Evolutionary conservation across 2,888 invertebrate genomes (phyloP).

Genomic region (Disparrhopalites patrizii): DNA sequence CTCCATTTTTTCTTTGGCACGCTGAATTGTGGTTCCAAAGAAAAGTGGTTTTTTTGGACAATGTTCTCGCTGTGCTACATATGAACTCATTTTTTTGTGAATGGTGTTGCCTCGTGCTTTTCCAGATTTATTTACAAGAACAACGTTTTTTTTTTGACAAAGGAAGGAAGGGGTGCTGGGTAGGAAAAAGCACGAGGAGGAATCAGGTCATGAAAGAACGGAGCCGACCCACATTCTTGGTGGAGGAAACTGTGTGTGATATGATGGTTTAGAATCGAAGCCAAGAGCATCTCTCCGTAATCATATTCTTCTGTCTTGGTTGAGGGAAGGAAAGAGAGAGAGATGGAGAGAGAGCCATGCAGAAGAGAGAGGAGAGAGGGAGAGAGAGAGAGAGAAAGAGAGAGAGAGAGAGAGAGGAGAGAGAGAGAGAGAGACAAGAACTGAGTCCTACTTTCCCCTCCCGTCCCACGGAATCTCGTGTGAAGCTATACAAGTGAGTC

Average conservation of each 20-base stretch:
- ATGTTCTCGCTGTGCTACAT: no score
- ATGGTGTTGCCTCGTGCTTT: no score
- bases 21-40: no score
- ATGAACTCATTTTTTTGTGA: no score
- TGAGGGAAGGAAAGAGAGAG: not conserved
- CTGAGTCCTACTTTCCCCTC: conserved; percentile 11
- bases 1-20: no score
- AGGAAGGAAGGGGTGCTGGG: no score
- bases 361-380: not conserved
- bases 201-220: conserved; percentile 10
- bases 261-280: conserved; percentile 11
- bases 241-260: no score
- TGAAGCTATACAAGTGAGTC: no score
- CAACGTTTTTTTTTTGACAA: no score
- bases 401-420: not conserved
- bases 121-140: no score
- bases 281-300: conserved; percentile 16
- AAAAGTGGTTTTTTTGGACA: no score
- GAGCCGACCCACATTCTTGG: conserved; percentile 17
- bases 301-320: not conserved
- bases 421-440: no score
- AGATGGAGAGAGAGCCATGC: not conserved
- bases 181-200: not conserved
- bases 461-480: not conserved
- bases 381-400: not conserved